Conservation (phyloP, 2,113 vertebrate genomes). For the Toxotes chatareus region DNA sequence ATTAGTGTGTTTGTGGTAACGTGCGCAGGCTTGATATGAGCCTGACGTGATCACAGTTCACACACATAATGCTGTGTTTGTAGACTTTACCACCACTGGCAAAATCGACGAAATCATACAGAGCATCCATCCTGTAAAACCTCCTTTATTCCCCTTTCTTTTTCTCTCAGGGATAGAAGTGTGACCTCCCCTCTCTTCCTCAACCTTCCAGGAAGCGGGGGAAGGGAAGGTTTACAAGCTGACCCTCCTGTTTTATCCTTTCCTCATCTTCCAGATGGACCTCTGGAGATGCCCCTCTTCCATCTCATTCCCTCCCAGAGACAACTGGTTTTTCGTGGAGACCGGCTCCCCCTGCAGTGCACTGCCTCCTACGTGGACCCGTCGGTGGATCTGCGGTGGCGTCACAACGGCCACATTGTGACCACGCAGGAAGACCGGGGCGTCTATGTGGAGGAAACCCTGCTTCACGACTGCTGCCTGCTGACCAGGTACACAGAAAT, state of each 20-base stretch:
- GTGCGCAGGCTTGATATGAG: constrained; percentile 6
- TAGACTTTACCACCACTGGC: neutral
- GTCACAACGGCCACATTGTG: constrained; percentile 82
- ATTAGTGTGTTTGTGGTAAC: neutral
- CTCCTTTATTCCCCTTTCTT: neutral
- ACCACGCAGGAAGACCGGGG: constrained; percentile 86
- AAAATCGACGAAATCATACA: neutral
- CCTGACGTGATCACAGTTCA: constrained; percentile 13
- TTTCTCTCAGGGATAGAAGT: constrained; percentile 14
- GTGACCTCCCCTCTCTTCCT: constrained; percentile 4
- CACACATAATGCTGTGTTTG: neutral
- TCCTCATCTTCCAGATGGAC: constrained; percentile 81
- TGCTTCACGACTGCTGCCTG: constrained; percentile 93
- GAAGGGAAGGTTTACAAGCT: constrained; percentile 14
- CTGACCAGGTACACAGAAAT: constrained; percentile 87
- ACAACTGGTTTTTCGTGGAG: constrained; percentile 92
- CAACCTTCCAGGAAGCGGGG: neutral
- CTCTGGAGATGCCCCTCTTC: constrained; percentile 91
- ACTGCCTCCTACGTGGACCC: constrained; percentile 88
- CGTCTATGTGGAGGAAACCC: constrained; percentile 89
- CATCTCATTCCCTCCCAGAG: constrained; percentile 92
- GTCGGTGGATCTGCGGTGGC: constrained; percentile 86
- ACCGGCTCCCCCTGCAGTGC: constrained; percentile 91
- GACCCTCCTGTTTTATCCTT: constrained; percentile 31
- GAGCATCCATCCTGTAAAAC: neutral